Evolutionary conservation across 2,113 vertebrate genomes (phyloP).

Genomic region (Arizona elegans): DNA sequence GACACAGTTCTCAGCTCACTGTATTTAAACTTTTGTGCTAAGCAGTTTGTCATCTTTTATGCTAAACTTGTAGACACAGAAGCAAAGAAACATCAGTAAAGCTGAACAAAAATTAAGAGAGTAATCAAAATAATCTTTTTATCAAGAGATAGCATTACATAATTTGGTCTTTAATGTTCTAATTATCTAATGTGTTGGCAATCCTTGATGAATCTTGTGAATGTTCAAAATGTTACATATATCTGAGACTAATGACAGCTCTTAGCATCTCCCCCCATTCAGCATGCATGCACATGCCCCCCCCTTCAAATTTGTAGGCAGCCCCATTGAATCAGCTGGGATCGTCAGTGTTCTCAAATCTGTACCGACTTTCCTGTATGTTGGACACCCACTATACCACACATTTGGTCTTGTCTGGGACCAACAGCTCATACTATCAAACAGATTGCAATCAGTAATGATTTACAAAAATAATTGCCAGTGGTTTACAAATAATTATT

Average conservation of each 20-base stretch:
- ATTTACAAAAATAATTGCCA: neutral
- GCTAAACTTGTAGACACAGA: neutral
- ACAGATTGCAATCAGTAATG: neutral
- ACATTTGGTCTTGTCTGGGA: neutral
- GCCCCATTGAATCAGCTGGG: neutral
- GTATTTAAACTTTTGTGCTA: neutral
- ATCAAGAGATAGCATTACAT: conserved; percentile 19
- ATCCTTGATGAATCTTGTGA: neutral
- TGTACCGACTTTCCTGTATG: neutral
- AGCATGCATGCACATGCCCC: neutral
- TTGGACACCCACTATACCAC: neutral
- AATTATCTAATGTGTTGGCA: neutral
- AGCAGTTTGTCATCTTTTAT: neutral
- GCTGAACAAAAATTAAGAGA: neutral
- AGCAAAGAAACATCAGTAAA: neutral
- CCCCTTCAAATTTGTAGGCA: neutral
- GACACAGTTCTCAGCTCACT: neutral
- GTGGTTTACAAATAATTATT: neutral
- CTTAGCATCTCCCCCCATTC: neutral
- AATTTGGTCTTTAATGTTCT: neutral
- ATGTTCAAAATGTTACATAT: neutral
- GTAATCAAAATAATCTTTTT: neutral
- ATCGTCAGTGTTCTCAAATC: neutral
- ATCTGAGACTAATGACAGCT: conserved; percentile 7
- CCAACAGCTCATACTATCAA: neutral